A percentile compares a stretch with the other conserved stretches of the same genome.
Conservation (phyloP, 2,113 vertebrate species). For the Prietella phreatophila region DNA sequence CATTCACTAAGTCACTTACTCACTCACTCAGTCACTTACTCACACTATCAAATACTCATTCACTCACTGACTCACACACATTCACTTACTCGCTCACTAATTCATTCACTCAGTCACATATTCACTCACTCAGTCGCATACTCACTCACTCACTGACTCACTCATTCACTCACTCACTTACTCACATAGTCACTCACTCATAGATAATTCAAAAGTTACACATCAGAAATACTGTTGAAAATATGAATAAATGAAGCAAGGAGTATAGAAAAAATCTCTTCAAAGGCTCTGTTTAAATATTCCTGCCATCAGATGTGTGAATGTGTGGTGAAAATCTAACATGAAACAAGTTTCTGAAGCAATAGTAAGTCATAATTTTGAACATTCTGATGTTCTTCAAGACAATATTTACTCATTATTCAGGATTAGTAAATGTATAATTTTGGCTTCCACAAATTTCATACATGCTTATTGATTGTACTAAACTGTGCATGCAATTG, state of each 20-base stretch:
- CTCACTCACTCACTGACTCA: no score
- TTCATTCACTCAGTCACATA: no score
- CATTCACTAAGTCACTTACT: no score
- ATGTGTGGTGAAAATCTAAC: not conserved
- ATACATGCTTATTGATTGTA: not conserved
- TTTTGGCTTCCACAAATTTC: not conserved
- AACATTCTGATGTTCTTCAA: not conserved
- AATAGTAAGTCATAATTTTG: not conserved
- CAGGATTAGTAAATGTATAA: not conserved
- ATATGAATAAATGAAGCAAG: not conserved
- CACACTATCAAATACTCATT: no score
- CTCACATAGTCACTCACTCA: not conserved
- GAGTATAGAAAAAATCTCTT: not conserved
- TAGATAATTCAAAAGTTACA: not conserved
- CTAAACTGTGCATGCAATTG: not conserved
- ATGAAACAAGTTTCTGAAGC: not conserved
- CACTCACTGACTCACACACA: no score
- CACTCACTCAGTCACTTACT: no score
- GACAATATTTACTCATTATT: not conserved
- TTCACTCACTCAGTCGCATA: no score
- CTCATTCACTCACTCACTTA: no score
- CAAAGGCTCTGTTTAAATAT: not conserved
- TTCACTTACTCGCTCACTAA: no score
- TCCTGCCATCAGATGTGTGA: not conserved
- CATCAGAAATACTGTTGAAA: not conserved